Percentiles rank a stretch among this genome's conserved stretches.
phyloP scores from a whole-genome alignment of 2,888 invertebrate species.

The Noctua fimbriata region DNA sequence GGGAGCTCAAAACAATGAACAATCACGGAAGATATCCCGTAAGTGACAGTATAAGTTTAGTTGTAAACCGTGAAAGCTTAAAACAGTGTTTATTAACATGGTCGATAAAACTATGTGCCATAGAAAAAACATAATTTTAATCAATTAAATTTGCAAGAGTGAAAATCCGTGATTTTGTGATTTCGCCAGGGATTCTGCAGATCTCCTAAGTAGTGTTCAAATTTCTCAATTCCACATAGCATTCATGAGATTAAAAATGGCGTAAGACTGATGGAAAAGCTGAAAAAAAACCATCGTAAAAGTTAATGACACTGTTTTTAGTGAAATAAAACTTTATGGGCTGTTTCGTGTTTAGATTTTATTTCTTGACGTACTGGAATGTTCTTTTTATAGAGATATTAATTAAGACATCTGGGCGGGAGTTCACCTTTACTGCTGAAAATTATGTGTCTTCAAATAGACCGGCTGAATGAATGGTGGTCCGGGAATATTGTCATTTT shows the following conservation, averaged over 20 bases:
- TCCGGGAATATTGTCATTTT: not conserved
- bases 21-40: too few species aligned
- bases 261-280: slow-evolving; percentile 65
- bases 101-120: not conserved
- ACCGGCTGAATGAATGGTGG: not conserved
- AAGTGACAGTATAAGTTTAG: too few species aligned
- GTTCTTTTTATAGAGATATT: slow-evolving; percentile 18
- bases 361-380: slow-evolving; percentile 22
- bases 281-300: slow-evolving; percentile 57
- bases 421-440: slow-evolving; percentile 21
- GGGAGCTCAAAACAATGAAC: too few species aligned
- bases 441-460: slow-evolving; percentile 19
- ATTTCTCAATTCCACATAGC: slow-evolving; percentile 53
- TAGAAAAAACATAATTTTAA: not conserved
- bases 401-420: slow-evolving; percentile 27
- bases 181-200: not conserved
- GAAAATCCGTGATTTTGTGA: not conserved
- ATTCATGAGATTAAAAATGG: slow-evolving; percentile 68
- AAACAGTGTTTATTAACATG: too few species aligned
- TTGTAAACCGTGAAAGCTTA: too few species aligned
- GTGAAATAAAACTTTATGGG: slow-evolving; percentile 41
- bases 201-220: not conserved
- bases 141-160: not conserved
- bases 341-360: slow-evolving; percentile 35
- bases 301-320: slow-evolving; percentile 32